A percentile compares a stretch with the other conserved stretches of the same genome.
These are phyloP conservation scores for Bothrops jararaca DNA, from an alignment of 2,113 vertebrate genomes.

Conservation along the genomic window DNA sequence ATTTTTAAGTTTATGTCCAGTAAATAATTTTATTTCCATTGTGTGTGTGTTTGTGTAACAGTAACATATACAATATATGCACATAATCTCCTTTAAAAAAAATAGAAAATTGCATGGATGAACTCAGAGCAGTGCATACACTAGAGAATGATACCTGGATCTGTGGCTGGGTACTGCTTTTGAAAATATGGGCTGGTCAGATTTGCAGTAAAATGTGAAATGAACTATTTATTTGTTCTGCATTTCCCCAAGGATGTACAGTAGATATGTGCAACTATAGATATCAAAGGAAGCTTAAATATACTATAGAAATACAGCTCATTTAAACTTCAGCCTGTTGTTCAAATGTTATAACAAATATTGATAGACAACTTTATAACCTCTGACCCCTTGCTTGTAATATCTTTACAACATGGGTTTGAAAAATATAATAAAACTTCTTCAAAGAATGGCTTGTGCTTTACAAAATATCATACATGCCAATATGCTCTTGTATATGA, in stretches of 20 bases:
- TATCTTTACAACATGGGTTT: background rate
- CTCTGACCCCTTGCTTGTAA: background rate
- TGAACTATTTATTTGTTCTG: background rate
- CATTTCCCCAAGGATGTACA: background rate
- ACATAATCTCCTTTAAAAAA: background rate
- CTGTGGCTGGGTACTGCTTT: background rate
- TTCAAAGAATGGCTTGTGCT: background rate
- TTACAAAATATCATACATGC: background rate
- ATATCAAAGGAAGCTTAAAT: background rate
- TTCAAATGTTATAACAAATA: background rate
- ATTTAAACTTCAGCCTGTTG: background rate
- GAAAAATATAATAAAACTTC: background rate
- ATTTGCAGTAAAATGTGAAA: background rate
- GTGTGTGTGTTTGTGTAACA: background rate
- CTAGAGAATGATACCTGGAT: background rate
- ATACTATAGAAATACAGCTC: background rate
- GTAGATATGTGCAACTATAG: background rate
- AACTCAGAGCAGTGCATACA: background rate
- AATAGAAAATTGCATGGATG: background rate
- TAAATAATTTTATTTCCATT: no score
- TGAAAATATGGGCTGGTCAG: background rate
- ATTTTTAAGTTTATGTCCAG: background rate
- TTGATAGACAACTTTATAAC: background rate
- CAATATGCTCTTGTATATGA: background rate
- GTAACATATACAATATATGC: background rate